These are phyloP conservation scores for Drosophila kanekoi DNA, from an alignment of 2,888 invertebrate species.

Conservation along the genomic window DNA sequence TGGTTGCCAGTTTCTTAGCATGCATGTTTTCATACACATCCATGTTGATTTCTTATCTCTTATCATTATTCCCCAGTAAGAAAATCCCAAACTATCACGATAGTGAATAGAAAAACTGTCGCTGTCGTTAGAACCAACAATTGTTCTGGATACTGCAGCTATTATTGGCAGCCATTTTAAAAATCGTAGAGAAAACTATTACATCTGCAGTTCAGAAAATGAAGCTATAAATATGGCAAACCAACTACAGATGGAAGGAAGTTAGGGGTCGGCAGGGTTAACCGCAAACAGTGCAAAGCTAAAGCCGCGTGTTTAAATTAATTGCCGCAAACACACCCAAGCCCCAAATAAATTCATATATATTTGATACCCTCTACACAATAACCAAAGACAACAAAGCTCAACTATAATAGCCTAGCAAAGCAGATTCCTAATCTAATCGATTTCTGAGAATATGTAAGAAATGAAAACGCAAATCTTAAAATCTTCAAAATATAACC, in stretches of 20 bases:
- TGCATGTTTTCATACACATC: too few relatives aligned
- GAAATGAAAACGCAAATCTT: too few relatives aligned
- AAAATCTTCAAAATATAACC: too few relatives aligned
- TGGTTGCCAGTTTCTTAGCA: too few relatives aligned
- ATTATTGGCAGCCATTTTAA: neutral
- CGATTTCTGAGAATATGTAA: too few relatives aligned
- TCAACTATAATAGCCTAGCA: too few relatives aligned
- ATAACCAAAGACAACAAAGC: neutral
- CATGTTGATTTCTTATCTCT: too few relatives aligned
- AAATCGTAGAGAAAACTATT: neutral
- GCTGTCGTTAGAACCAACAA: too few relatives aligned
- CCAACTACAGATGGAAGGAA: constrained; percentile 1
- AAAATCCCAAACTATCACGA: too few relatives aligned
- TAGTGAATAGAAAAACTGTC: too few relatives aligned
- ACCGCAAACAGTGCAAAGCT: constrained; percentile 82
- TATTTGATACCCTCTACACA: constrained; percentile 4
- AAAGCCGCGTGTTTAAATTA: constrained; percentile 78
- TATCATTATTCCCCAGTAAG: too few relatives aligned
- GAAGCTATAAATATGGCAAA: constrained; percentile 41
- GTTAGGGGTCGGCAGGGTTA: constrained; percentile 47
- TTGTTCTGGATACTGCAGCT: neutral
- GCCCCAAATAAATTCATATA: constrained; percentile 61
- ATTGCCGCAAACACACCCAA: constrained; percentile 73
- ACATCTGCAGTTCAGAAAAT: constrained; percentile 27
- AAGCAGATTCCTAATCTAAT: too few relatives aligned